These are phyloP conservation scores for Eulacestoma nigropectus DNA, from an alignment of 2,113 vertebrate genomes.

Conservation along the genomic window DNA sequence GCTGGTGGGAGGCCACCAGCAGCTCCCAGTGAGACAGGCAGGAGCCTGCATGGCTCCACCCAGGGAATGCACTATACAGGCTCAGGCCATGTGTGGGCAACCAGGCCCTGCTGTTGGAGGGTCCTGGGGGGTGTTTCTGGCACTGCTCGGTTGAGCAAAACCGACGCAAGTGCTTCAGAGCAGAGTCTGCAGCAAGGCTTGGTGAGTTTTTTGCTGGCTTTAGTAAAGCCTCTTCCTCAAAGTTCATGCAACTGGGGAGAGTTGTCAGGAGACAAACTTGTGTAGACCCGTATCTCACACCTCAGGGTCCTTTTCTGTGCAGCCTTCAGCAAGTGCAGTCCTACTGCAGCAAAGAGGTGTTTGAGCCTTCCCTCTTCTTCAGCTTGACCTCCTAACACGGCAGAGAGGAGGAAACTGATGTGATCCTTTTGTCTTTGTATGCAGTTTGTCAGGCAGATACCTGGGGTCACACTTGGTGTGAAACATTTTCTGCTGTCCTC, in stretches of 20 bases:
- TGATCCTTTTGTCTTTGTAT: not conserved
- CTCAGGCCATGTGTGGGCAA: rapidly evolving
- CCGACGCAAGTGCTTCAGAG: not conserved
- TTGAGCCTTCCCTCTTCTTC: not conserved
- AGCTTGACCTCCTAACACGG: not conserved
- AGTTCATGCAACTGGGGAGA: not conserved
- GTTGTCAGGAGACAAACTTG: not conserved
- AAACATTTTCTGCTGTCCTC: not conserved
- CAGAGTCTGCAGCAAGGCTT: not conserved
- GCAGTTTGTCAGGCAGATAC: not conserved
- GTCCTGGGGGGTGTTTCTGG: not conserved
- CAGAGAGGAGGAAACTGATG: not conserved
- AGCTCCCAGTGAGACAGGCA: not conserved
- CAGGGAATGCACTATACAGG: not conserved
- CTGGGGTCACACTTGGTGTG: not conserved
- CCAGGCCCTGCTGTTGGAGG: not conserved
- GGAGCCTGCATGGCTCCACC: not conserved
- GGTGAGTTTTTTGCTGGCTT: not conserved
- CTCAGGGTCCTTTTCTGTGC: not conserved
- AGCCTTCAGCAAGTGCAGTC: not conserved
- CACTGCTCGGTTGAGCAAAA: not conserved
- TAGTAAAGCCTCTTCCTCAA: not conserved
- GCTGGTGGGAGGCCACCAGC: not conserved
- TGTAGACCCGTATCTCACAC: not conserved
- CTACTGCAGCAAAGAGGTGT: not conserved